A percentile compares a stretch with the other conserved stretches of the same genome.
phyloP scores from a whole-genome alignment of 2,888 invertebrate genomes.

The Encarsia formosa region DNA sequence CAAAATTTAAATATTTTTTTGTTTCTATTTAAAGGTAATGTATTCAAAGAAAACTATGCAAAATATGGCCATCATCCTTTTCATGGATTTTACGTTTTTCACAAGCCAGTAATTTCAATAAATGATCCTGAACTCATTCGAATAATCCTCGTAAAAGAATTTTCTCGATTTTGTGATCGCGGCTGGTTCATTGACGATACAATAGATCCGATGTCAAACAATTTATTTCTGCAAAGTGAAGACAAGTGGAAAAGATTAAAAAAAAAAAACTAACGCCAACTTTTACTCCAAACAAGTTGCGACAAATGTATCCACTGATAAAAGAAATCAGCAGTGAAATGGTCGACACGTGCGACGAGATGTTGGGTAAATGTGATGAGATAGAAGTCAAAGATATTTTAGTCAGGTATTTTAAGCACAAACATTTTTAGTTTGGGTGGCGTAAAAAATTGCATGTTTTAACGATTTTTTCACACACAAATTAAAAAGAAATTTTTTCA shows the following conservation, averaged over 20 bases:
- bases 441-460: too few species aligned
- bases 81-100: conserved; percentile 62
- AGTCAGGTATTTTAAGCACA: background rate
- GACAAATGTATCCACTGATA: conserved; percentile 61
- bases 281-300: conserved; percentile 66
- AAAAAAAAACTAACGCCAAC: conserved; percentile 62
- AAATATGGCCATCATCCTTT: conserved; percentile 34
- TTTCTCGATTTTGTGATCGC: conserved; percentile 63
- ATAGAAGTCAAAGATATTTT: conserved; percentile 1
- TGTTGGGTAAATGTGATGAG: background rate
- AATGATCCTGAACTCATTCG: conserved; percentile 60
- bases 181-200: conserved; percentile 57
- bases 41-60: conserved; percentile 1
- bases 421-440: too few species aligned
- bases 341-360: background rate
- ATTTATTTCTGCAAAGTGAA: conserved; percentile 59
- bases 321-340: conserved; percentile 55
- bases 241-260: conserved; percentile 63
- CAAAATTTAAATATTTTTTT: too few species aligned
- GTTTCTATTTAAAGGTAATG: too few species aligned
- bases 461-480: too few species aligned
- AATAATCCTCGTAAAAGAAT: conserved; percentile 60
- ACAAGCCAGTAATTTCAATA: conserved; percentile 60
- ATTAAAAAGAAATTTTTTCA: too few species aligned
- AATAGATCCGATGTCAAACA: conserved; percentile 55